Evolutionary conservation across 1,140 invertebrate genomes (phyloP).

Genomic region (Calliphora vicina): DNA sequence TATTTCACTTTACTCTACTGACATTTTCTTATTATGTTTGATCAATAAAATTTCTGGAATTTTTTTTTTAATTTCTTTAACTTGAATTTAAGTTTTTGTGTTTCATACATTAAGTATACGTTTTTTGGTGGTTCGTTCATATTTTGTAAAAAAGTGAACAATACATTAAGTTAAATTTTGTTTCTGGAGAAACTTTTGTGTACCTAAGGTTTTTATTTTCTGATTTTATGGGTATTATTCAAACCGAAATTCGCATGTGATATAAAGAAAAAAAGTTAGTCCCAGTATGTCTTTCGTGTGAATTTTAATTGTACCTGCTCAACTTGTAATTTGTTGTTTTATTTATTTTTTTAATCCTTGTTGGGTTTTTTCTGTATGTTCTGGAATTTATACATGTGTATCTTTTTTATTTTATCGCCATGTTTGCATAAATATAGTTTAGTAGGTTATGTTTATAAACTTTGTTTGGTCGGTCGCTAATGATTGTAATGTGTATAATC

Average conservation of each 20-base stretch:
- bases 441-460: not conserved
- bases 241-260: constrained; percentile 20
- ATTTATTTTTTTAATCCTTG: not conserved
- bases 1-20: not conserved
- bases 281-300: not conserved
- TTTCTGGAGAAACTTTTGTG: not conserved
- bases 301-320: not conserved
- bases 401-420: not conserved
- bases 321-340: not conserved
- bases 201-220: not conserved
- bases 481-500: too few species aligned
- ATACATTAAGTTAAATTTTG: constrained; percentile 19
- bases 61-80: not conserved
- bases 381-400: not conserved
- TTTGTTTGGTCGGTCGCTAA: too few species aligned
- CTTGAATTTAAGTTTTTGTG: not conserved
- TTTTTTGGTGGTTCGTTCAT: too few species aligned
- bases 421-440: not conserved
- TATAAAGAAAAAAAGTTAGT: not conserved
- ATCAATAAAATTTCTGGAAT: constrained; percentile 18
- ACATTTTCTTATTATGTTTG: constrained; percentile 19
- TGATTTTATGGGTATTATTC: not conserved
- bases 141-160: constrained; percentile 13
- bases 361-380: not conserved
- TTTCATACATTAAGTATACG: not conserved